phyloP scores from a whole-genome alignment of 2,888 invertebrate species.

The Perithous albicinctus region DNA sequence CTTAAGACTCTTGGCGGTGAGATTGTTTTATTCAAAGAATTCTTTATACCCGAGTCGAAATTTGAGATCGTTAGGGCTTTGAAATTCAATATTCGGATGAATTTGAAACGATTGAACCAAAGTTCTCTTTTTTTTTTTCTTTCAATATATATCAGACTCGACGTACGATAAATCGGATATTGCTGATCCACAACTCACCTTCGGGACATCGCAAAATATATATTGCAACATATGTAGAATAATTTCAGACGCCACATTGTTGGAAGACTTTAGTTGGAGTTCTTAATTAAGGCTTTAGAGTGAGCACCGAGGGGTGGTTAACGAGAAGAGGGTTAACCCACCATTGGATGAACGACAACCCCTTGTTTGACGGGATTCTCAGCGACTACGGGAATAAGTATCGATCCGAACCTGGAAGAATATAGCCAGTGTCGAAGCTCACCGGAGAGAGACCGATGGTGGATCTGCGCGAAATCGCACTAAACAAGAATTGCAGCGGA shows the following conservation, averaged over 20 bases:
- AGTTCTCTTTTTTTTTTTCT: no score
- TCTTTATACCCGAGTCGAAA: no score
- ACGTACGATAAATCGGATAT: no score
- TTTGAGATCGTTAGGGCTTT: no score
- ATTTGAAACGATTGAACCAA: no score
- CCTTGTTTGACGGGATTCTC: not conserved
- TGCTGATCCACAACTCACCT: no score
- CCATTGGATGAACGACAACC: conserved; percentile 16
- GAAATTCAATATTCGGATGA: no score
- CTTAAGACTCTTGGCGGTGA: not conserved
- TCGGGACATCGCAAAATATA: not conserved
- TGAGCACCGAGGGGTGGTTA: conserved; percentile 16
- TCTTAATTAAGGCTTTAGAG: conserved; percentile 50
- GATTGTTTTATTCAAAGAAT: no score
- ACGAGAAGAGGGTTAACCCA: conserved; percentile 32
- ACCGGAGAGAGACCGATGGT: not conserved
- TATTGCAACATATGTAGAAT: conserved; percentile 1
- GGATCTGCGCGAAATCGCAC: conserved; percentile 3
- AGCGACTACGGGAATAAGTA: conserved; percentile 3
- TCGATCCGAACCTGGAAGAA: conserved; percentile 19
- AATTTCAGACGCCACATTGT: conserved; percentile 23
- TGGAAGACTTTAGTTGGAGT: conserved; percentile 30
- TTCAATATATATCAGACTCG: no score
- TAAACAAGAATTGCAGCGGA: not conserved
- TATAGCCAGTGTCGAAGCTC: not conserved